phyloP scores from a whole-genome alignment of 2,113 vertebrate genomes.

The Daphoenositta chrysoptera region DNA sequence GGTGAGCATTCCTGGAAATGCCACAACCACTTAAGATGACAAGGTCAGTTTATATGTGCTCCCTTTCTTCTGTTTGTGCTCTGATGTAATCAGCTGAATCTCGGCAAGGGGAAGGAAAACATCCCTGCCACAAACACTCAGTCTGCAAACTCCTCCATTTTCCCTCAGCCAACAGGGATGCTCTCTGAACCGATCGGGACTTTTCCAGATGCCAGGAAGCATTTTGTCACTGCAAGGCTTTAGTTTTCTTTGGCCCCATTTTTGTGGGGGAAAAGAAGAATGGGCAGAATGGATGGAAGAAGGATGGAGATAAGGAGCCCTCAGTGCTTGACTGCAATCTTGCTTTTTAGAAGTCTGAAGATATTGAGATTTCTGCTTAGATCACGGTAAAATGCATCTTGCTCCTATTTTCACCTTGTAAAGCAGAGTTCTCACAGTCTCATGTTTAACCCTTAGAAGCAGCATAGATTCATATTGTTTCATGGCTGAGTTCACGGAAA shows the following conservation, averaged over 20 bases:
- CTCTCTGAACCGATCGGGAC: not conserved
- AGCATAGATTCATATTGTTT: not conserved
- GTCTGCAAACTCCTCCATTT: not conserved
- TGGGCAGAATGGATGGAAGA: not conserved
- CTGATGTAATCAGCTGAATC: constrained; percentile 10
- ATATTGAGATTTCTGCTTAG: not conserved
- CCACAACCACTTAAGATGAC: constrained; percentile 49
- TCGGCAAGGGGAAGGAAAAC: not conserved
- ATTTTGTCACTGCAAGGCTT: not conserved
- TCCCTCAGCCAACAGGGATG: not conserved
- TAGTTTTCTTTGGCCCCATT: not conserved
- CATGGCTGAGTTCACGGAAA: not conserved
- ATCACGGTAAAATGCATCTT: not conserved
- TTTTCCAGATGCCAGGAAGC: not conserved
- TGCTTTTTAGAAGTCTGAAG: not conserved
- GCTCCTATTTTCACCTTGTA: not conserved
- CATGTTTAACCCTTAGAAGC: not conserved
- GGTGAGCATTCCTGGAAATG: constrained; percentile 5
- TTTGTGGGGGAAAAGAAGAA: fast-evolving
- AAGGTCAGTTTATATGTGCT: constrained; percentile 13
- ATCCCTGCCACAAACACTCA: constrained; percentile 19
- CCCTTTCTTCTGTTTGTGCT: constrained; percentile 20
- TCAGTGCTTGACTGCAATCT: not conserved
- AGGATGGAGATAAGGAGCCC: not conserved
- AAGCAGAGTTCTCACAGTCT: not conserved